Evolutionary conservation across 2,888 invertebrate genomes (phyloP), one percentile per base, ranked within the genome.

Genomic region (Tuta absoluta): DNA sequence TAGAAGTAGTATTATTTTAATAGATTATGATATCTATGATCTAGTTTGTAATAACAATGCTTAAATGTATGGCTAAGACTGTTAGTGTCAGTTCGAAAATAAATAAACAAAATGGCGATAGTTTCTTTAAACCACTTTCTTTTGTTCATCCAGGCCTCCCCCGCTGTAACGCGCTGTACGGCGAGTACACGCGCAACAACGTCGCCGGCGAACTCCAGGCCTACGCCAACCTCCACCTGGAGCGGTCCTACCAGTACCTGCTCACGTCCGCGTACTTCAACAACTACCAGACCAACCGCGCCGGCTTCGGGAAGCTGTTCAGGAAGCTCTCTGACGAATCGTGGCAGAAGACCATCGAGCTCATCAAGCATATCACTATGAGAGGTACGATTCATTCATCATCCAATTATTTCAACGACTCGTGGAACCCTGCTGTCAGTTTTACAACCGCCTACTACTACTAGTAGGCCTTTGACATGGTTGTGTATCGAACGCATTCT

Each of bases 281-380:
- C 74, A 95, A 95, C 75, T 96, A 95, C 81, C 93, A 95, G 78
- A 94, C 94, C 33, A 95, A 96, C 85, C 92, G 97, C 37, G 93
- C 92, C 23, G 97, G 97, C 3, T 96, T 97, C 85, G 93, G 94
- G 73, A 95, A 94, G 77, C 84, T 96, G 11, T 96, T 95, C 89
- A 93, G 93, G 72, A 93, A 93, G 65, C 84, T 96, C 11, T 95
- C 96, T 0, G 96, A 97, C 72, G 89, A 93, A 12, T 91, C 95
- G 5, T 97, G 96, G 95, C 93, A 94, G 17, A 94, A 95, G 75
- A 93, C 94, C 38, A 94, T 96, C 73, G 94, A 95, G 11, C 75
- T 96, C n/a, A 95, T 96, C 74, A 95, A 97, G 79, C 95, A 95
- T 81, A 92, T 96, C 48, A 93, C 95, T 0, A 93, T 93, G 82